Percentiles rank a stretch among this genome's conserved stretches.
phyloP scores from a whole-genome alignment of 2,888 invertebrate genomes.

The Metallyticus violacea region DNA sequence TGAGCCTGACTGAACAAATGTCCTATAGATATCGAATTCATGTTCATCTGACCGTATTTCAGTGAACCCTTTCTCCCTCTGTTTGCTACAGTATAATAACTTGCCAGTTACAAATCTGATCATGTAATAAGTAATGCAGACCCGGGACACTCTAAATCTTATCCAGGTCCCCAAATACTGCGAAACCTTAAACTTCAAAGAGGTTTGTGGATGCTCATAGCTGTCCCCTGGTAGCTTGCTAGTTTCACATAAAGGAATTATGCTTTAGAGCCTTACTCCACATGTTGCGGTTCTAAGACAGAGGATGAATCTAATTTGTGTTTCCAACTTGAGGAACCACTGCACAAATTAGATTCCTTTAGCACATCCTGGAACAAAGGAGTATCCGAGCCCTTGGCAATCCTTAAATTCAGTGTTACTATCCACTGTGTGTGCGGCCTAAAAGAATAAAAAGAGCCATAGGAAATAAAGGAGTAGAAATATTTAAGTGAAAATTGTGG shows the following conservation, averaged over 20 bases:
- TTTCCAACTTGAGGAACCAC: background rate
- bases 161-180: background rate
- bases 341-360: background rate
- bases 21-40: too few relatives aligned
- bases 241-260: background rate
- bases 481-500: background rate
- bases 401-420: background rate
- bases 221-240: background rate
- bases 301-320: background rate
- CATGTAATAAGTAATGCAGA: too few relatives aligned
- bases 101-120: background rate
- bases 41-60: too few relatives aligned
- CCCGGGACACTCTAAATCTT: too few relatives aligned
- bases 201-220: background rate
- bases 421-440: background rate
- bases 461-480: too few relatives aligned
- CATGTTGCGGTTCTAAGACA: background rate
- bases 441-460: background rate
- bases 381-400: background rate
- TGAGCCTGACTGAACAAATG: too few relatives aligned
- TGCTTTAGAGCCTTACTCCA: background rate
- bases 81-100: background rate
- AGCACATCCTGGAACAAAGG: background rate
- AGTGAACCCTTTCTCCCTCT: too few relatives aligned
- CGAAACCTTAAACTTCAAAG: background rate